Evolutionary conservation across 2,113 vertebrate species (phyloP).

Genomic region (Spea bombifrons): DNA sequence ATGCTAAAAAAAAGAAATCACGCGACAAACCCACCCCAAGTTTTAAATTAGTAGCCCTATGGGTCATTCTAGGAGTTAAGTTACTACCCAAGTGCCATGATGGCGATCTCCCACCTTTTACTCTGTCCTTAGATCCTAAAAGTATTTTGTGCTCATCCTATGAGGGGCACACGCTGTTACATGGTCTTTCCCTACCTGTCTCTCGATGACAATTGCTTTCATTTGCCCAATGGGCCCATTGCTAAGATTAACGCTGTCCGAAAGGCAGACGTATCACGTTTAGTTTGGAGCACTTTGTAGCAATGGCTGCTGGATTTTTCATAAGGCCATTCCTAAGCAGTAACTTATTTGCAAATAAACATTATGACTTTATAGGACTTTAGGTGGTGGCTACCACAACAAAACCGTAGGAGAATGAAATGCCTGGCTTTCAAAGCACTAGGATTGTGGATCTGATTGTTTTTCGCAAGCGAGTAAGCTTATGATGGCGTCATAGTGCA

Average conservation of each 20-base stretch:
- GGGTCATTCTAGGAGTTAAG: conserved; percentile 7
- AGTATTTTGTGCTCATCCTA: conserved; percentile 11
- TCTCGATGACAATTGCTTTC: too few relatives aligned
- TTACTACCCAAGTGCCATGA: conserved; percentile 5
- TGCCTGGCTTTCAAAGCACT: too few relatives aligned
- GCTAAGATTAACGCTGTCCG: too few relatives aligned
- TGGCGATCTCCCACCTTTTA: background rate
- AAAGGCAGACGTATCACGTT: background rate
- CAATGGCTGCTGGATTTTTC: background rate
- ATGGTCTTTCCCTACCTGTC: conserved; percentile 26
- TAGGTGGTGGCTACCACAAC: too few relatives aligned
- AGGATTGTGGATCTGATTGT: too few relatives aligned
- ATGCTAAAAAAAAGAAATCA: conserved; percentile 12
- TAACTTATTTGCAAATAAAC: too few relatives aligned
- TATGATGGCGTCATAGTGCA: too few relatives aligned
- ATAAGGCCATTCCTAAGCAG: background rate
- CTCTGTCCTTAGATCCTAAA: conserved; percentile 1
- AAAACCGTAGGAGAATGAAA: too few relatives aligned
- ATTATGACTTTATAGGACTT: too few relatives aligned
- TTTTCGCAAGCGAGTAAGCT: too few relatives aligned
- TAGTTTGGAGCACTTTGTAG: background rate
- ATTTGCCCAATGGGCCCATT: too few relatives aligned
- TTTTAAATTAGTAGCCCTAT: conserved; percentile 9
- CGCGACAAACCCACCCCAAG: conserved; percentile 11
- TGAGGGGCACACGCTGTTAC: conserved; percentile 13